Evolutionary conservation across 37 sponge, comb jelly and placozoan genomes (phyloP).

Genomic region (Crambe crambe): DNA sequence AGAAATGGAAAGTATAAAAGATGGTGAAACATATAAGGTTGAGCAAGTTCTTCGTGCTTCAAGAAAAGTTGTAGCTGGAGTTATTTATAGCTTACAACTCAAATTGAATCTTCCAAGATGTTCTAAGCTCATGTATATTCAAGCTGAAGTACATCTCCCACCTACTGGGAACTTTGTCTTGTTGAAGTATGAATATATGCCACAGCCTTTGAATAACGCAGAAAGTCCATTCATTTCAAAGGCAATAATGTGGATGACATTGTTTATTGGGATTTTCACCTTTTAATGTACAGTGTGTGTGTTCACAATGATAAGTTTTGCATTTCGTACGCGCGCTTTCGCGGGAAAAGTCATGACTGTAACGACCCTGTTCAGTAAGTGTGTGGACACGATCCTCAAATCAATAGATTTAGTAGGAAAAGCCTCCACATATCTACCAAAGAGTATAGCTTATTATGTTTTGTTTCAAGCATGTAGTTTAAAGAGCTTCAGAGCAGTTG

Average conservation of each 20-base stretch:
- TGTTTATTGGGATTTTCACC: no score
- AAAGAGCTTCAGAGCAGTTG: background rate
- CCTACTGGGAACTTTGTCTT: background rate
- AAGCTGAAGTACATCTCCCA: background rate
- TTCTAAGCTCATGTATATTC: background rate
- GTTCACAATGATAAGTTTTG: no score
- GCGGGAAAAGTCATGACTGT: background rate
- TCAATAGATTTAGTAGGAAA: background rate
- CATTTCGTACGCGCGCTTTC: no score
- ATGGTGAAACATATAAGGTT: conserved; percentile 1
- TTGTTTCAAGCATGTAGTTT: background rate
- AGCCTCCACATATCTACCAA: background rate
- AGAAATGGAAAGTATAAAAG: background rate
- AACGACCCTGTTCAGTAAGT: background rate
- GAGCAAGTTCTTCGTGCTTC: background rate
- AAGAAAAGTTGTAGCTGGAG: conserved; percentile 3
- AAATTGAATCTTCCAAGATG: background rate
- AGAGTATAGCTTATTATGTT: background rate
- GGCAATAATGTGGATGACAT: no score
- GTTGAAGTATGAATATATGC: background rate
- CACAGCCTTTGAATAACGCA: background rate
- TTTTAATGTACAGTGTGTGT: no score
- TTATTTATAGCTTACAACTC: background rate
- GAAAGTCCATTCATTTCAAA: background rate
- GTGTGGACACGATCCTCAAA: background rate